phyloP scores from a whole-genome alignment of 2,113 vertebrate genomes.

The Lycaon pictus region DNA sequence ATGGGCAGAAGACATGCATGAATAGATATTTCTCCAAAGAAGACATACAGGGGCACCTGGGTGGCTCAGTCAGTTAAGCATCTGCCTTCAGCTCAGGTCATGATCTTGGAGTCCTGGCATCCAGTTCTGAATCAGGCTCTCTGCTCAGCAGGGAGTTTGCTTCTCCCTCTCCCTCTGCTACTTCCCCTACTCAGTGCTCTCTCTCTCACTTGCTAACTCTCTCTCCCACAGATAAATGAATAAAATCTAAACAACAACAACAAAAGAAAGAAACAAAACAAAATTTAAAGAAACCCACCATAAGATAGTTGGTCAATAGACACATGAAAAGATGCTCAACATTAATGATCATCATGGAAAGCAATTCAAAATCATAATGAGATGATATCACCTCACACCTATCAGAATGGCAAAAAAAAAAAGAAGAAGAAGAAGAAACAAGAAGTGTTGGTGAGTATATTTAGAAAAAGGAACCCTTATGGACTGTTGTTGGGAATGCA shows the following conservation, averaged over 20 bases:
- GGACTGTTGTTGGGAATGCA: not conserved
- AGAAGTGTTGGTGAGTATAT: not conserved
- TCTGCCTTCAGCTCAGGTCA: no score
- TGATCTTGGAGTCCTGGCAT: no score
- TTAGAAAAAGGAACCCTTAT: not conserved
- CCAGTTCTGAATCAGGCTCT: no score
- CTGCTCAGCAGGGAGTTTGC: no score
- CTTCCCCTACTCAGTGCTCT: no score
- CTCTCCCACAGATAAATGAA: no score
- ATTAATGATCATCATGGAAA: not conserved
- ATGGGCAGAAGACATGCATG: not conserved
- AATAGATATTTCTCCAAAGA: not conserved
- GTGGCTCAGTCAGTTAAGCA: no score
- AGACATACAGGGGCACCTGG: not conserved
- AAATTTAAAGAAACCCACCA: no score
- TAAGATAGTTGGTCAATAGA: not conserved
- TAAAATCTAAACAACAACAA: no score
- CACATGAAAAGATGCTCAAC: not conserved
- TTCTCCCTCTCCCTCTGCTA: no score
- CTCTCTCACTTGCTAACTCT: no score
- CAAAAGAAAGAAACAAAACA: no score
- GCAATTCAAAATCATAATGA: not conserved
- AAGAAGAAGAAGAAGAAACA: not conserved
- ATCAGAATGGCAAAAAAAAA: not conserved
- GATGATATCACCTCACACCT: not conserved